Evolutionary conservation across 2,888 invertebrate genomes (phyloP), one percentile per base, ranked within the genome.

Genomic region (Spodoptera littoralis): DNA sequence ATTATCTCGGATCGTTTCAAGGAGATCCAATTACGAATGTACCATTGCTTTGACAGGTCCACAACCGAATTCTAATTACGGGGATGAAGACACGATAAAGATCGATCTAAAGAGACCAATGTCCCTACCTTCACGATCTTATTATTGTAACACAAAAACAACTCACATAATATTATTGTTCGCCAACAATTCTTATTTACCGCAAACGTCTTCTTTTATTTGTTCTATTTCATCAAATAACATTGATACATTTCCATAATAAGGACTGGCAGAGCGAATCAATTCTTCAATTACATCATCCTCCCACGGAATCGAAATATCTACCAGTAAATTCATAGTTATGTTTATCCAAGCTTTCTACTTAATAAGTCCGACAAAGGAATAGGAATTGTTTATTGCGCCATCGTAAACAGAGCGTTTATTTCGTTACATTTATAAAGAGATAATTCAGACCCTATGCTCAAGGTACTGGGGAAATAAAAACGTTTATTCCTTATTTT

Each of bases 391-490:
- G 80, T 86, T 84, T 87, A 88, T 77, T 83, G 83, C 73, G 79
- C 71, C 73, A 61, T 87, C 87, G 84, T 89, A 87, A 89, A 88
- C 73, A 75, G 70, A 79, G 69, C 67, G 79, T 83, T 84, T 84
- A 83, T 84, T 81, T 65, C 65, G 70, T 70, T 77, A 78, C 81
- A 70, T 76, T 82, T 80, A 65, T 76, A 80, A 80, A 78, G 62
- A 84, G 79, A 83, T 82, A 84, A 85, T 80, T 77, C 66, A 42
- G 54, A 54, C 60, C 62, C 58, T 72, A 71, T 76, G 79, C 79
- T 82, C 67, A 54, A 60, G 66, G 69, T 75, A 71, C 69, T 64
- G 55, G 44, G 45, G 70, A 70, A 76, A 77, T 77, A 79, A 74
- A 74, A 61, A 57, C 36, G 53, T 65, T 70, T 65, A 36, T 63